Conservation (phyloP, 1,140 invertebrate genomes). For the Chelonus insularis region DNA sequence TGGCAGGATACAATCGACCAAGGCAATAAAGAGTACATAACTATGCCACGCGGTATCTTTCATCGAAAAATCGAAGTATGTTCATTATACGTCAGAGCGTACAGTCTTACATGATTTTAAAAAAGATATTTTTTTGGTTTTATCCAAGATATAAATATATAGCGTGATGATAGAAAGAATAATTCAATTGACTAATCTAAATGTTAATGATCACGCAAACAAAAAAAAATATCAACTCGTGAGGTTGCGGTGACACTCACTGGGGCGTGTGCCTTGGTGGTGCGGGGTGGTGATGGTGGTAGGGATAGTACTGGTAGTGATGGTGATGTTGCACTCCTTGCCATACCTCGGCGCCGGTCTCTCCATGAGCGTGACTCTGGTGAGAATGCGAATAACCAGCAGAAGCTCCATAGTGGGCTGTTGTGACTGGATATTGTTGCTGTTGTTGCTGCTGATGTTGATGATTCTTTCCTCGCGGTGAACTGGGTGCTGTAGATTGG, state of each 20-base stretch:
- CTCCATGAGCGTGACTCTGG: constrained; percentile 45
- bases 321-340: constrained; percentile 65
- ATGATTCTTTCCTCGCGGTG: constrained; percentile 46
- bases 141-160: neutral
- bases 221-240: constrained; percentile 37
- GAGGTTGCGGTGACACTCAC: constrained; percentile 62
- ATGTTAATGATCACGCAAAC: constrained; percentile 10
- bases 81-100: no score
- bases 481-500: constrained; percentile 44
- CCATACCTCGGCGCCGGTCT: constrained; percentile 65
- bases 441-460: constrained; percentile 37
- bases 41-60: neutral
- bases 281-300: constrained; percentile 66
- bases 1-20: no score
- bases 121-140: no score
- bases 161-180: neutral
- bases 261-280: constrained; percentile 63
- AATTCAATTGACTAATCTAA: neutral
- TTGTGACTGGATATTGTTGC: constrained; percentile 51
- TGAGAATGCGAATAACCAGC: constrained; percentile 43
- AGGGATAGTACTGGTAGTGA: constrained; percentile 68
- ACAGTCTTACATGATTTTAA: no score
- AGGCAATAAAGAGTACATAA: no score
- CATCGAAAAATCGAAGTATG: neutral
- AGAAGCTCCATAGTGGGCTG: constrained; percentile 45